Evolutionary conservation across 2,113 vertebrate genomes (phyloP).

Genomic region (Scomber japonicus): DNA sequence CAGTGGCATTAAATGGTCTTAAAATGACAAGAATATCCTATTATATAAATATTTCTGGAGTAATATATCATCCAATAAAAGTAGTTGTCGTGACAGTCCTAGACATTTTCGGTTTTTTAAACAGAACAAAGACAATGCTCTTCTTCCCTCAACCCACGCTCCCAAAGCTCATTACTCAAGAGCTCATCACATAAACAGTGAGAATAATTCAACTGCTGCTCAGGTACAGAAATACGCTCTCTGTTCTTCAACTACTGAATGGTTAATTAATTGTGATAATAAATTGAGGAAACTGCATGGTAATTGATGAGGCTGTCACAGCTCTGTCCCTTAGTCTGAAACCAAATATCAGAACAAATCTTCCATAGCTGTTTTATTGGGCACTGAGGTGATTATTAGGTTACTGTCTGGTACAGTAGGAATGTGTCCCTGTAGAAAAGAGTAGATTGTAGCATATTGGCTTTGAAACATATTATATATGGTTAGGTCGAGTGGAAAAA

Average conservation of each 20-base stretch:
- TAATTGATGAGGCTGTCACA: slow-evolving; percentile 17
- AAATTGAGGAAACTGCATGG: background rate
- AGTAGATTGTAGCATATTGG: too few species aligned
- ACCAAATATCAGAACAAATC: slow-evolving; percentile 2
- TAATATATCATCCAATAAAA: too few species aligned
- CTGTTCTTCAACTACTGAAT: slow-evolving; percentile 6
- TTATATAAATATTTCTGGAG: too few species aligned
- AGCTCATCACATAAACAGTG: slow-evolving; percentile 5
- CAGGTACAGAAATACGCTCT: slow-evolving; percentile 16
- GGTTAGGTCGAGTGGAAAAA: too few species aligned
- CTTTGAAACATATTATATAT: background rate
- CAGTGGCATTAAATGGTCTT: too few species aligned
- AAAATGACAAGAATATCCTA: too few species aligned
- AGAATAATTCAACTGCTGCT: slow-evolving; percentile 27
- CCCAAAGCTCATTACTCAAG: slow-evolving; percentile 19
- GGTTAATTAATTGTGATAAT: slow-evolving; percentile 28
- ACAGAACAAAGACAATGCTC: background rate
- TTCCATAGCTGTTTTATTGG: background rate
- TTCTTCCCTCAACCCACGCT: background rate
- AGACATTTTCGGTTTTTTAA: background rate
- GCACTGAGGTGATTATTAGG: background rate
- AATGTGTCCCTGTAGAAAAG: background rate
- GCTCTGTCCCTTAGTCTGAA: background rate
- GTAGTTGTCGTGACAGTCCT: too few species aligned
- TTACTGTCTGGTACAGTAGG: background rate